phyloP scores from a whole-genome alignment of 2,797 vertebrate genomes.

The Eulemur coronatus region DNA sequence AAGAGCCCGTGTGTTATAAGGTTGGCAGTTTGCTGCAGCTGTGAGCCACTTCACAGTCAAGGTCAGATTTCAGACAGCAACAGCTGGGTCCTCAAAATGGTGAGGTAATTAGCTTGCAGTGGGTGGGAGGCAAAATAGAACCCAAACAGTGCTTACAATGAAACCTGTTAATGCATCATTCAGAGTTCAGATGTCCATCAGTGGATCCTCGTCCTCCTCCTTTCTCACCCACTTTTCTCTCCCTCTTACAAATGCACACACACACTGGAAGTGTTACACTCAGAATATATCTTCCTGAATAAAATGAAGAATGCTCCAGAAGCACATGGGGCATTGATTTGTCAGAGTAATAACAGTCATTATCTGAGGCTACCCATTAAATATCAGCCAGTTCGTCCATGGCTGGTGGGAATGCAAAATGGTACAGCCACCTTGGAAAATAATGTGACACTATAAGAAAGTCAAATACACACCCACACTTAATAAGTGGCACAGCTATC shows the following conservation, averaged over 20 bases:
- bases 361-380: background rate
- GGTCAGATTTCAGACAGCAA: constrained; percentile 50
- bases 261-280: background rate
- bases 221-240: background rate
- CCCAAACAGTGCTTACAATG: background rate
- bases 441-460: background rate
- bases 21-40: constrained; percentile 1
- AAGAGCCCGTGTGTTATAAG: background rate
- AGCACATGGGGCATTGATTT: background rate
- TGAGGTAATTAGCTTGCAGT: background rate
- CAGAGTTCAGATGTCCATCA: background rate
- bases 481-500: background rate
- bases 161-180: background rate
- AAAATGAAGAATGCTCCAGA: background rate
- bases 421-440: background rate
- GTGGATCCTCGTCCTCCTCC: background rate
- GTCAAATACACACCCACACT: background rate
- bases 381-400: background rate
- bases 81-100: constrained; percentile 42
- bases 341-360: background rate
- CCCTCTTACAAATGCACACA: background rate
- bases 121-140: background rate
- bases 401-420: background rate
- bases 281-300: constrained; percentile 3
- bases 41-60: background rate